A percentile compares a stretch with the other conserved stretches of the same genome.
phyloP scores from a whole-genome alignment of 1,140 invertebrate species.

The Apis laboriosa region DNA sequence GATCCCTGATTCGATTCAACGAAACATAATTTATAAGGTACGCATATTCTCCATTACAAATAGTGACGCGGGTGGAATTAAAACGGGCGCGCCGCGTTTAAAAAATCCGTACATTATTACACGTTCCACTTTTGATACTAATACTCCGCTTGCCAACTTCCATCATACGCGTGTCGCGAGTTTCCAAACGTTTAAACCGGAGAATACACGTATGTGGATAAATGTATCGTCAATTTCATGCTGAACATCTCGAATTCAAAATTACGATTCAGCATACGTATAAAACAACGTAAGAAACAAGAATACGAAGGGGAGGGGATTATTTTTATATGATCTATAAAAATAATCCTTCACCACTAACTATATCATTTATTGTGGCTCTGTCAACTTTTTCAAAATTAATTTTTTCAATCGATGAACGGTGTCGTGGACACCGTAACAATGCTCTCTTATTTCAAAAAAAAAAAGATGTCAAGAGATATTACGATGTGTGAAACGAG shows the following conservation, averaged over 20 bases:
- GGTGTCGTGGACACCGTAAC: too few species aligned
- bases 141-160: constrained; percentile 36
- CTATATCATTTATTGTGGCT: too few species aligned
- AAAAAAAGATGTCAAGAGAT: too few species aligned
- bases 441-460: too few species aligned
- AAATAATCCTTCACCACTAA: too few species aligned
- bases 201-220: constrained; percentile 29
- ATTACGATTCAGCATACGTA: constrained; percentile 1
- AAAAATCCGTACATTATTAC: constrained; percentile 41
- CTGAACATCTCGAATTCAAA: background rate
- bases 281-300: background rate
- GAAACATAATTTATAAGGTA: background rate
- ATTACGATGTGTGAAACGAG: too few species aligned
- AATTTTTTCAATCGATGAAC: too few species aligned
- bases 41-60: background rate
- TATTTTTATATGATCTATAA: background rate
- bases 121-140: constrained; percentile 37
- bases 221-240: constrained; percentile 48
- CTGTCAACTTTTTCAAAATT: too few species aligned
- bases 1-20: too few species aligned
- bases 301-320: too few species aligned
- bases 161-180: constrained; percentile 42
- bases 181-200: constrained; percentile 8
- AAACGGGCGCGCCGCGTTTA: constrained; percentile 12
- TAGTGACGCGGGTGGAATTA: background rate